phyloP scores from a whole-genome alignment of 2,797 vertebrate species.

The Octomys mimax region DNA sequence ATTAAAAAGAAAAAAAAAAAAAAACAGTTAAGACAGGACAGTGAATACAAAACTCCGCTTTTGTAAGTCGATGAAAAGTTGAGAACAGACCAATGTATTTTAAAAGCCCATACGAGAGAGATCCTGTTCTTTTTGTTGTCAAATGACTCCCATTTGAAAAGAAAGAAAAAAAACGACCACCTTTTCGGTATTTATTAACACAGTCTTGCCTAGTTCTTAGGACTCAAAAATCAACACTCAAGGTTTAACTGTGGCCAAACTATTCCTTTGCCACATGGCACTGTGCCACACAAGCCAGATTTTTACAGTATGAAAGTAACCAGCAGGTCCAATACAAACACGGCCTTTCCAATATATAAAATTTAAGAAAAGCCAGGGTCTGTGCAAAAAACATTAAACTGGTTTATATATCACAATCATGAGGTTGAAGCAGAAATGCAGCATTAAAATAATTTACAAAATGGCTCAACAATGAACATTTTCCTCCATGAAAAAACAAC shows the following conservation, averaged over 20 bases:
- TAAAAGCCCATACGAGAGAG: neutral
- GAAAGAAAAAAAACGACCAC: no score
- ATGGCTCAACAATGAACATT: conserved; percentile 89
- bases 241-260: conserved; percentile 66
- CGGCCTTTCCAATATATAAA: conserved; percentile 78
- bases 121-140: neutral
- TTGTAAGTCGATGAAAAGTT: conserved; percentile 22
- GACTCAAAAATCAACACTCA: conserved; percentile 62
- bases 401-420: conserved; percentile 84
- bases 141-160: neutral
- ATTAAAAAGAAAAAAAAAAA: conserved; percentile 30
- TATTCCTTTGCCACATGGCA: conserved; percentile 64
- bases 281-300: conserved; percentile 65
- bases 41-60: conserved; percentile 65
- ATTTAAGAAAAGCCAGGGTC: conserved; percentile 77
- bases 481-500: conserved; percentile 88
- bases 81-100: neutral
- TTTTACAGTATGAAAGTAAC: conserved; percentile 81
- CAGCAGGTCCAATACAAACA: conserved; percentile 83
- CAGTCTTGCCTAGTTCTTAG: conserved; percentile 12
- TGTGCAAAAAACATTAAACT: conserved; percentile 79
- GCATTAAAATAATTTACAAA: conserved; percentile 89
- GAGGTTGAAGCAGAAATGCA: conserved; percentile 79
- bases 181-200: conserved; percentile 34
- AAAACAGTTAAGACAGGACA: conserved; percentile 54